phyloP scores from a whole-genome alignment of 2,797 vertebrate species.

The Apogon hyalosoma region DNA sequence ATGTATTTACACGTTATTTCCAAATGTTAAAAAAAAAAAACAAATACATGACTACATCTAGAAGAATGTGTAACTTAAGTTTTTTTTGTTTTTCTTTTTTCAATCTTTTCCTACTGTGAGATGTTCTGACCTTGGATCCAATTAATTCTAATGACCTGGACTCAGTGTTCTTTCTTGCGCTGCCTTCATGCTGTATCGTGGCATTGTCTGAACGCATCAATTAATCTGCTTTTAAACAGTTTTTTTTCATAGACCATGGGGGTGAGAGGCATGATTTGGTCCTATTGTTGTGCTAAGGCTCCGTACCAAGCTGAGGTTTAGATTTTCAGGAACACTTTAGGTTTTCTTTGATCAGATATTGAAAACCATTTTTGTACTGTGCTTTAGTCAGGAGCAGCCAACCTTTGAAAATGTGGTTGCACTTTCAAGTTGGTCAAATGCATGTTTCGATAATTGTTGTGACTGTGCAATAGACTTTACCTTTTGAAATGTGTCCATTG shows the following conservation, averaged over 20 bases:
- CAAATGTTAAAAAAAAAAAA: not conserved
- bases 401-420: conserved; percentile 57
- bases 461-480: conserved; percentile 28
- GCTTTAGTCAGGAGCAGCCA: conserved; percentile 59
- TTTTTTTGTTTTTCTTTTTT: conserved; percentile 40
- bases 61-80: too few relatives aligned
- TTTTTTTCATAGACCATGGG: conserved; percentile 57
- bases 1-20: too few relatives aligned
- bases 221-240: conserved; percentile 67
- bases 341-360: conserved; percentile 72
- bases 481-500: conserved; percentile 2
- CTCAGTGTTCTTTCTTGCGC: conserved; percentile 54
- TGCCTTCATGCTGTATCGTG: conserved; percentile 59
- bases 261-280: conserved; percentile 42
- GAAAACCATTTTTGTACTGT: conserved; percentile 40
- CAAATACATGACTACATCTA: not conserved
- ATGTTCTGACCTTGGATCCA: conserved; percentile 60
- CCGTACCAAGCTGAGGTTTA: conserved; percentile 66
- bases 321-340: conserved; percentile 69
- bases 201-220: conserved; percentile 73
- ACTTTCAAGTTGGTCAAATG: conserved; percentile 47
- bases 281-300: conserved; percentile 51
- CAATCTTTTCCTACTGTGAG: conserved; percentile 50
- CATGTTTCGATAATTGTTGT: conserved; percentile 33
- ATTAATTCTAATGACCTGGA: conserved; percentile 70